Percentiles rank a stretch among this genome's conserved stretches.
Conservation (phyloP, 2,797 vertebrate species). For the Alcedo quadribrachys region DNA sequence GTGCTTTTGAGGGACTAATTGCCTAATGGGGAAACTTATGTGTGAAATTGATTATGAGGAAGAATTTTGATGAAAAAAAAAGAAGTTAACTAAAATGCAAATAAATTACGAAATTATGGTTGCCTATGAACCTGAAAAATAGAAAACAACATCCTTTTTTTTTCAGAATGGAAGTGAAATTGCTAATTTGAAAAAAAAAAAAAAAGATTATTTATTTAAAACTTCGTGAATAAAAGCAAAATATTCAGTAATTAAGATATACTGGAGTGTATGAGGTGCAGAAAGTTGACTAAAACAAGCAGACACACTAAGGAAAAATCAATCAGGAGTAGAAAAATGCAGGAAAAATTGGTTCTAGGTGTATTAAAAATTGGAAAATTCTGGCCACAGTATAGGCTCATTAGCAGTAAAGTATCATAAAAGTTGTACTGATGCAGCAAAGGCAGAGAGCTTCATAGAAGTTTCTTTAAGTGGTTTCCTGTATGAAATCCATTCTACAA, state of each 20-base stretch:
- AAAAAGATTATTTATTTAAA: neutral
- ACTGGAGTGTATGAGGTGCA: neutral
- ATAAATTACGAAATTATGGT: neutral
- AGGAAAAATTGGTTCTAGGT: neutral
- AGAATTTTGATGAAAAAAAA: neutral
- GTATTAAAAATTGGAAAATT: neutral
- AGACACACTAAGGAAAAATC: neutral
- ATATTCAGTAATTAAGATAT: neutral
- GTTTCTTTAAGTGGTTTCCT: neutral
- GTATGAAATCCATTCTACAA: neutral
- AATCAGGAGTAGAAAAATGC: neutral
- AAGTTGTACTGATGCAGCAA: neutral
- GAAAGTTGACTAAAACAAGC: neutral
- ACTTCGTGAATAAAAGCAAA: neutral
- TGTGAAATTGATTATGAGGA: neutral
- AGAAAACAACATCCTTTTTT: neutral
- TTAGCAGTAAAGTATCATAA: neutral
- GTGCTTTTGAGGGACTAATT: neutral
- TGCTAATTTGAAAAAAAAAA: neutral
- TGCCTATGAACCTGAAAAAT: neutral
- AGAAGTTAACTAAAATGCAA: neutral
- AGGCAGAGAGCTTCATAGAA: neutral
- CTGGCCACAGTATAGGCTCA: neutral
- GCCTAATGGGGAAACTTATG: neutral
- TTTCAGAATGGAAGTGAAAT: neutral